Conservation (phyloP, 2,797 vertebrate genomes). For the Enteromius afrohamiltoni region DNA sequence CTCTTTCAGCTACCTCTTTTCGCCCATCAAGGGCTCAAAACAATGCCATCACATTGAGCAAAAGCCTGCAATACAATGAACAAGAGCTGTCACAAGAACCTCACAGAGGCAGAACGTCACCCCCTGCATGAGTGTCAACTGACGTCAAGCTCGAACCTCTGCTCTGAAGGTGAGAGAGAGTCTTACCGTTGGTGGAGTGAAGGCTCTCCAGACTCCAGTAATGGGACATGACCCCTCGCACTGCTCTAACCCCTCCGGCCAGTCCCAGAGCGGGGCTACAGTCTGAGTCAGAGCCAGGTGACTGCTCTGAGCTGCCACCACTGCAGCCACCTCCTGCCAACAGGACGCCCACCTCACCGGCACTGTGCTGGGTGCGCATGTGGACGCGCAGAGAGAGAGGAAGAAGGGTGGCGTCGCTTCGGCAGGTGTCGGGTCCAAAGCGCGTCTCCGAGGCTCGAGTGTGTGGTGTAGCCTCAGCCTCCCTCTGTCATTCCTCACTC, state of each 20-base stretch:
- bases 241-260: slow-evolving; percentile 68
- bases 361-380: slow-evolving; percentile 79
- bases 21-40: slow-evolving; percentile 32
- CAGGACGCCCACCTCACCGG: slow-evolving; percentile 77
- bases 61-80: slow-evolving; percentile 53
- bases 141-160: slow-evolving; percentile 20
- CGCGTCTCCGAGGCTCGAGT: slow-evolving; percentile 38
- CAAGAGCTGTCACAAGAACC: slow-evolving; percentile 42
- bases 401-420: slow-evolving; percentile 52
- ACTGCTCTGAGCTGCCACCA: slow-evolving; percentile 75
- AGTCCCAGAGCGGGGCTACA: slow-evolving; percentile 78
- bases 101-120: slow-evolving; percentile 15
- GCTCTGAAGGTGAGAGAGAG: slow-evolving; percentile 26
- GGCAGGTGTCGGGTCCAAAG: slow-evolving; percentile 40
- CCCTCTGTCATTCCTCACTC: slow-evolving; percentile 30
- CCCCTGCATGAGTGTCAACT: slow-evolving; percentile 13
- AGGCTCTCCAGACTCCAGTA: slow-evolving; percentile 89
- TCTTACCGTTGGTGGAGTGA: slow-evolving; percentile 84
- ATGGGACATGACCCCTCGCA: slow-evolving; percentile 79
- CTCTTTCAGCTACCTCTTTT: slow-evolving; percentile 51
- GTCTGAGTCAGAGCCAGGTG: slow-evolving; percentile 82
- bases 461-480: slow-evolving; percentile 38
- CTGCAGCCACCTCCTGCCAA: slow-evolving; percentile 78
- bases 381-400: slow-evolving; percentile 59
- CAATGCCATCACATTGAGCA: slow-evolving; percentile 39